Evolutionary conservation across 2,797 vertebrate genomes (phyloP), one percentile per base, ranked within the genome.

Genomic region (Dendrocincla tyrannina): DNA sequence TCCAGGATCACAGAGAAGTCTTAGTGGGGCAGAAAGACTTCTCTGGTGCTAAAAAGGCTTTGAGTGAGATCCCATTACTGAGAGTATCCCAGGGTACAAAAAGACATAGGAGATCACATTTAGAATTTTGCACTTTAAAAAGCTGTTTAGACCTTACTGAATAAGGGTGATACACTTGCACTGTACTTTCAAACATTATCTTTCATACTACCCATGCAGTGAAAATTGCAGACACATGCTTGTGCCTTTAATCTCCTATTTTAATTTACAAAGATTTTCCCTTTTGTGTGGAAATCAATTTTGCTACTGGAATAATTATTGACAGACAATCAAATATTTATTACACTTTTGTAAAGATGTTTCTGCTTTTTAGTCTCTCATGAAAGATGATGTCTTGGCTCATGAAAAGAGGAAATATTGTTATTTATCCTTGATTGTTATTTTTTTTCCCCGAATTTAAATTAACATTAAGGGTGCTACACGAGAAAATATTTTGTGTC

Each of bases 1-100:
- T 56, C 18, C 17, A 74, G 89, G 78, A 90, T 96, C 93, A 97
- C 47, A 96, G 50, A 91, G 46, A 91, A 82, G 33, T 91, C 89
- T 63, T 91, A 28, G 25, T 69, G 55, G 62, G 68, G 33, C 30
- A 77, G 25, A 78, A 85, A 91, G 83, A 90, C 82, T 77, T 91
- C 79, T 95, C 17, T 46, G 56, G 73, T 85, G 90, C 42, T 85
- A 89, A 84, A 95, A 95, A 93, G 55, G 11, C 70, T 93, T 97
- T 93, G 87, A 92, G 88, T 76, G 85, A 92, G 60, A 84, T 92
- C 23, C 24, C 78, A 17, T 37, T 88, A 83, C 66, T 83, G 84
- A 53, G 47, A 77, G 23, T 32, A 94, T 69, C 70, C 60, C 18
- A 91, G 35, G 6, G 7, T 70, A 58, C 25, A 75, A 91, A 84